Base-by-base conservation (phyloP, 1,140 invertebrate genomes). In the Caenorhabditis inopinata region DNA sequence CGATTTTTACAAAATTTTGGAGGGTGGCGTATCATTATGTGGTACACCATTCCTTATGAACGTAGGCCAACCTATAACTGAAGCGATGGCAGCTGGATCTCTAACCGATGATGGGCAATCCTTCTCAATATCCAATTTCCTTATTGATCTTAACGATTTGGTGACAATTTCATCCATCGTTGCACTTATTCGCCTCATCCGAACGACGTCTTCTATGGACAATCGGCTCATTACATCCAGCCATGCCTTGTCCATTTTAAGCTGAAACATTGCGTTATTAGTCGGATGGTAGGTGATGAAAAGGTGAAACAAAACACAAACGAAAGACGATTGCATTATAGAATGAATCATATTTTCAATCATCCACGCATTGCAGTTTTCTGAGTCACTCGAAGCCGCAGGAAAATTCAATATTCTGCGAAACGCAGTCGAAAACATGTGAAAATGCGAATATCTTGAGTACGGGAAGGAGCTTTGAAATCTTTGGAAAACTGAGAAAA, bases 281-380 rank as follows among this genome's bases (percentile, higher is more conserved):
- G n/a, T n/a, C n/a, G n/a, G n/a, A n/a, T n/a, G n/a, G n/a, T n/a
- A n/a, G n/a, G n/a, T n/a, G n/a, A n/a, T 32, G 12, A 58, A 16
- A 32, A 32, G 35, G 25, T n/a, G 14, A 62, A 62, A 62, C 27
- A 32, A 62, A 32, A 16, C 3, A 2, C 21, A 32, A 12, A 51
- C 18, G 29, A n/a, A 21, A 32, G n/a, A 32, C 14, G 35, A 62
- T 62, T 16, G 53, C 35, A 62, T n/a, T 29, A 62, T 62, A 2
- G 12, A n/a, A 62, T 62, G 53, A 62, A 62, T 62, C 53, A 62
- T 62, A 16, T 62, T 18, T 62, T 32, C 16, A n/a, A 32, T 62
- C 16, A 32, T 62, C n/a, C n/a, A n/a, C n/a, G n/a, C n/a, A n/a
- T n/a, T n/a, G n/a, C n/a, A n/a, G n/a, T n/a, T n/a, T n/a, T n/a